Conservation (phyloP, 2,113 vertebrate genomes). For the Merops nubicus region DNA sequence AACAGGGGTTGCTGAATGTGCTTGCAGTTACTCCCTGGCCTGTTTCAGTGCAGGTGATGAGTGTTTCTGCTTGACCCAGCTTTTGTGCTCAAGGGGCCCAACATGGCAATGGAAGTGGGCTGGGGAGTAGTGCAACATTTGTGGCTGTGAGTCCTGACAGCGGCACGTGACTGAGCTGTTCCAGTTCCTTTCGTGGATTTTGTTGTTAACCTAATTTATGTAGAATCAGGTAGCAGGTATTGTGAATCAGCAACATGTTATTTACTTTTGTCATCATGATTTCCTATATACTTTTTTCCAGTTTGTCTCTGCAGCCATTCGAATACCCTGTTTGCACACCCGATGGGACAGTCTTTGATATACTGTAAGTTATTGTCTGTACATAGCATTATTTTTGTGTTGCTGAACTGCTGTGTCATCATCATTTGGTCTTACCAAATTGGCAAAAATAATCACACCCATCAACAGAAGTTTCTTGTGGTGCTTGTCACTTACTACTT, state of each 20-base stretch:
- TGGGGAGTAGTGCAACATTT: not conserved
- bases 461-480: not conserved
- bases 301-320: slow-evolving; percentile 95
- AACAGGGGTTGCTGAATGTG: not conserved
- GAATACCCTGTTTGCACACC: slow-evolving; percentile 93
- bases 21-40: not conserved
- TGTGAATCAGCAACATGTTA: not conserved
- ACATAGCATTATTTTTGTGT: not conserved
- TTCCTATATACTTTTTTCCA: slow-evolving; percentile 54
- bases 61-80: not conserved
- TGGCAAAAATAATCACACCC: not conserved
- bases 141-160: not conserved
- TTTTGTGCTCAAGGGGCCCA: not conserved
- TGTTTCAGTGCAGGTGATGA: not conserved
- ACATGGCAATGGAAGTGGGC: rapidly evolving
- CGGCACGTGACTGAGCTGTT: not conserved
- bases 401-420: not conserved
- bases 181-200: not conserved
- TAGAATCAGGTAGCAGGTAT: not conserved
- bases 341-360: slow-evolving; percentile 92
- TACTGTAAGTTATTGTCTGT: slow-evolving; percentile 83
- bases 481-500: not conserved
- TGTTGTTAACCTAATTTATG: not conserved
- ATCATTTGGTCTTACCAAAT: not conserved
- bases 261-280: not conserved